Percentiles rank a stretch among this genome's conserved stretches.
These are phyloP conservation scores for Whitmania pigra DNA, from an alignment of 1,140 invertebrate genomes.

Conservation along the genomic window DNA sequence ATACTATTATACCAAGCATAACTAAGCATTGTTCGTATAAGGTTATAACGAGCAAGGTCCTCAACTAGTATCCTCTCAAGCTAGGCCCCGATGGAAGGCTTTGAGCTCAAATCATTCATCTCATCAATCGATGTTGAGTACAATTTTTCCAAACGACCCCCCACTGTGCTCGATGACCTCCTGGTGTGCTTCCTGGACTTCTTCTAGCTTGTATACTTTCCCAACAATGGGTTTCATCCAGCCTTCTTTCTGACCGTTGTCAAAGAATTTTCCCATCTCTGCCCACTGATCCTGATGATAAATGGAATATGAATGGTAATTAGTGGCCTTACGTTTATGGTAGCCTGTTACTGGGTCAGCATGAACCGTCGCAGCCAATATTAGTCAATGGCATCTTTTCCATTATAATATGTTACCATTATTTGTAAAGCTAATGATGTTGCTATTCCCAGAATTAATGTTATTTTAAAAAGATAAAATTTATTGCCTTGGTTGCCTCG, in stretches of 20 bases:
- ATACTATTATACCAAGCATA: too few relatives aligned
- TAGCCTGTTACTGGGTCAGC: not conserved
- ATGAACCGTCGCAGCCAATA: not conserved
- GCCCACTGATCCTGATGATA: conserved; percentile 40
- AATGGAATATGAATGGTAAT: conserved; percentile 24
- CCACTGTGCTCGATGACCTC: conserved; percentile 33
- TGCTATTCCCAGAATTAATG: too few relatives aligned
- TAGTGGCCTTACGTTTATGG: not conserved
- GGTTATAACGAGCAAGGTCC: too few relatives aligned
- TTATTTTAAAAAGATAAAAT: conserved; percentile 6
- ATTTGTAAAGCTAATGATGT: not conserved
- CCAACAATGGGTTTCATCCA: conserved; percentile 45
- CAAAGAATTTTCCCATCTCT: conserved; percentile 37
- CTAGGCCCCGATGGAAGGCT: too few relatives aligned
- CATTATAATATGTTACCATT: conserved; percentile 2
- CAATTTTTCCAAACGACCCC: conserved; percentile 29
- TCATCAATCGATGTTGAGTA: conserved; percentile 24
- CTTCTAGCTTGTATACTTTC: conserved; percentile 41
- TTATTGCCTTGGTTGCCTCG: conserved; percentile 35
- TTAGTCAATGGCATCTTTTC: conserved; percentile 12
- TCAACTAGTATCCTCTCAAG: too few relatives aligned
- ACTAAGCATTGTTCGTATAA: too few relatives aligned
- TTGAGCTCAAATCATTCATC: too few relatives aligned
- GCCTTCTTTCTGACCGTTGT: conserved; percentile 38
- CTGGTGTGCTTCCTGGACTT: conserved; percentile 37